phyloP scores from a whole-genome alignment of 2,797 vertebrate genomes.

The Anableps anableps region DNA sequence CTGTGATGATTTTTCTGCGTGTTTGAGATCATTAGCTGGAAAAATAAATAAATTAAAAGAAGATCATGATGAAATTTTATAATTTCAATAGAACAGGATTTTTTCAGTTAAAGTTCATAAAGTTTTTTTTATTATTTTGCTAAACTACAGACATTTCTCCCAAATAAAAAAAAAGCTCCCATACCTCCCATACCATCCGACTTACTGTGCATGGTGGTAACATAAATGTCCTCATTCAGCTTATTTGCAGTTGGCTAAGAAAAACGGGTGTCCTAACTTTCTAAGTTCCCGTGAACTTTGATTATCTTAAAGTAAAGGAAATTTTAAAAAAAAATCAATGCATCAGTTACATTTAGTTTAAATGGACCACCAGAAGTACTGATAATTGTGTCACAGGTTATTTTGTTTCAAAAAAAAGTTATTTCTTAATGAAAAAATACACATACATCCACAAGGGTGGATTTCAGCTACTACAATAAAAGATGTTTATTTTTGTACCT shows the following conservation, averaged over 20 bases:
- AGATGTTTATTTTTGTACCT: neutral
- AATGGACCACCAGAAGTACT: neutral
- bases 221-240: neutral
- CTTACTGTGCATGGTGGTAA: neutral
- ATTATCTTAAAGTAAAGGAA: no score
- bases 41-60: neutral
- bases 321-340: no score
- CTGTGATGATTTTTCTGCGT: neutral
- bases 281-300: no score
- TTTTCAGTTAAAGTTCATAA: no score
- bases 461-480: neutral
- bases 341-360: neutral
- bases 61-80: neutral
- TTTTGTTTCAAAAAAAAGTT: neutral
- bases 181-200: neutral
- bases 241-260: neutral
- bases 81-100: neutral
- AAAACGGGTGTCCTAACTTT: no score
- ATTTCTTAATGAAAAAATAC: neutral
- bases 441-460: neutral
- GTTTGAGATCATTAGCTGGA: neutral
- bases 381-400: neutral
- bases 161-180: neutral
- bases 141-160: neutral
- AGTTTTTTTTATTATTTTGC: no score